Base-by-base conservation (phyloP, 2,797 vertebrate genomes). In the Lutjanus campechanus region DNA sequence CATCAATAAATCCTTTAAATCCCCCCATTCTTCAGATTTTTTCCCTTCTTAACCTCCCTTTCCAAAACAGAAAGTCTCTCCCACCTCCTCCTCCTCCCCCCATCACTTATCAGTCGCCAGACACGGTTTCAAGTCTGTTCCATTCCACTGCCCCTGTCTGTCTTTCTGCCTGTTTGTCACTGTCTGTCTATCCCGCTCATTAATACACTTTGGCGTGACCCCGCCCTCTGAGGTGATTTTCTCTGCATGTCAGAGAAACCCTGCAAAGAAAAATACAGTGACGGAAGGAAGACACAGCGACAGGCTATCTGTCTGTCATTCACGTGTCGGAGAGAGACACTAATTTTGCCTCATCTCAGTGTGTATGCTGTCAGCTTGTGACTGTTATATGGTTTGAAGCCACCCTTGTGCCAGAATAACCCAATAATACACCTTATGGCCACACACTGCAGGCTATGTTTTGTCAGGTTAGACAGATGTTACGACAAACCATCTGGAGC, bases 381-480 rank as follows among this genome's bases (percentile, higher is more conserved):
- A 87, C 78, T 80, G 60, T 87, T 79, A 81, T 81, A 73, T 1
- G 55, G 64, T 83, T 80, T 86, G 77, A 88, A 85, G 76, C 40
- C 82, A 89, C 78, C 85, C 82, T 85, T 86, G 70, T 82, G 70
- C 74, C 74, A 62, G 75, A 82, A 84, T 91, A 92, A 91, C 87
- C 88, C 81, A 89, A 90, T 85, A 91, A 88, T 73, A 66, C 76
- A 86, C 83, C 90, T 92, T 76, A 88, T 90, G 85, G 85, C 77
- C 82, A 49, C 73, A 73, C 0, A 67, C 88, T 81, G 79, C 86
- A 81, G 89, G 89, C 85, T 77, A 69, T 84, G 84, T 74, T 90
- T 84, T 86, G 87, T 88, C 89, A 90, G 87, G 82, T 86, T 84
- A 77, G 86, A 90, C 91, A 91, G 90, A 93, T 90, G 89, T 89